phyloP scores from a whole-genome alignment of 2,113 vertebrate species.

The Fukomys damarensis region DNA sequence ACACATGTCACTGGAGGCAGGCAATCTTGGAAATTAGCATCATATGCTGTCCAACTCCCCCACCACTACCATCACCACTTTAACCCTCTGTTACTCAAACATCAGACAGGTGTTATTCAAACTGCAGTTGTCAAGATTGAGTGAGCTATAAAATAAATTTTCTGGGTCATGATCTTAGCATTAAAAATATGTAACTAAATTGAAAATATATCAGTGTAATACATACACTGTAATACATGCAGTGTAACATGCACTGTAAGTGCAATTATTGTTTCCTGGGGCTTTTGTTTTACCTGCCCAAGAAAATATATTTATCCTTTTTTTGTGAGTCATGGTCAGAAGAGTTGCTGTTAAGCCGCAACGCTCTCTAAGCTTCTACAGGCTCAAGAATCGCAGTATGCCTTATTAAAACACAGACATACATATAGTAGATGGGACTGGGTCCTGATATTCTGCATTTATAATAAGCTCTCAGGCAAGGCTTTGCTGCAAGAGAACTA shows the following conservation, averaged over 20 bases:
- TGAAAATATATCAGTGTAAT: not conserved
- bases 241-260: not conserved
- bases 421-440: rapidly evolving
- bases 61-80: not conserved
- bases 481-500: not conserved
- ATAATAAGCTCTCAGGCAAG: not conserved
- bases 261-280: not conserved
- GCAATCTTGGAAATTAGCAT: not conserved
- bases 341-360: not conserved
- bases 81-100: not conserved
- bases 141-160: not conserved
- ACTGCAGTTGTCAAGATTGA: not conserved
- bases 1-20: not conserved
- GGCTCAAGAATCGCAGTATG: rapidly evolving
- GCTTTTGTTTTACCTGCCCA: not conserved
- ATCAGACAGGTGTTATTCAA: not conserved
- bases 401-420: not conserved
- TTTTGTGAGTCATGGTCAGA: not conserved
- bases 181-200: not conserved
- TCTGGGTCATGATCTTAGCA: not conserved
- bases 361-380: not conserved
- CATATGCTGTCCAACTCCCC: too few relatives aligned
- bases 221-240: not conserved
- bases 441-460: not conserved
- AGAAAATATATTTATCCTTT: not conserved